Evolutionary conservation across 2,888 invertebrate species (phyloP).

Genomic region (Pandemis heparana): DNA sequence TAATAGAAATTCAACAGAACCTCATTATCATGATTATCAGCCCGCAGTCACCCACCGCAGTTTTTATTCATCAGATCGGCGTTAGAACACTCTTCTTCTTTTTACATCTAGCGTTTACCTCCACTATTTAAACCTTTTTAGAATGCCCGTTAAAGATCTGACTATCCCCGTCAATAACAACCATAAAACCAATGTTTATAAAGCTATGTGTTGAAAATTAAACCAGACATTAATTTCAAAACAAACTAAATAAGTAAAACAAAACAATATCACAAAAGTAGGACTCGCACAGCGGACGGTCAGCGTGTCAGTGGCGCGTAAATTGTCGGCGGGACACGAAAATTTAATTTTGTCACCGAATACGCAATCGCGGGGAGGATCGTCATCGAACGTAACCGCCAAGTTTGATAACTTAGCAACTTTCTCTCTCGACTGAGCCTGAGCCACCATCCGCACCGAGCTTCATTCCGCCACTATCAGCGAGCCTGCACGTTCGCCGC

Average conservation of each 20-base stretch:
- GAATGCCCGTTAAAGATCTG: too few species aligned
- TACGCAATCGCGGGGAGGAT: conserved; percentile 82
- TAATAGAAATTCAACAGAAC: neutral
- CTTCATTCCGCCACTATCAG: conserved; percentile 71
- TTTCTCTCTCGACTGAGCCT: conserved; percentile 71
- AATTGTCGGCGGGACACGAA: conserved; percentile 67
- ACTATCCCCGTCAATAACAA: too few species aligned
- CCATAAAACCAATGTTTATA: too few species aligned
- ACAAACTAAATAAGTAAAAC: conserved; percentile 5
- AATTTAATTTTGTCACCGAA: conserved; percentile 81
- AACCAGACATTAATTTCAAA: neutral
- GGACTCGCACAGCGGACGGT: conserved; percentile 62
- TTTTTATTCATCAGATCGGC: neutral
- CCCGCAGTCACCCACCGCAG: too few species aligned
- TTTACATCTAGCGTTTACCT: neutral
- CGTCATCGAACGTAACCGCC: conserved; percentile 82
- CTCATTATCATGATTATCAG: neutral
- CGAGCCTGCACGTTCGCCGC: conserved; percentile 72
- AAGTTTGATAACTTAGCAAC: conserved; percentile 81
- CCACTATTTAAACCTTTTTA: too few species aligned
- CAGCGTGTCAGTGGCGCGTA: conserved; percentile 81
- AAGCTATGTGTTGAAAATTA: neutral
- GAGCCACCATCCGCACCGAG: conserved; percentile 51
- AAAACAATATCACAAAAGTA: conserved; percentile 57
- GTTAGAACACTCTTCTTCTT: neutral